Evolutionary conservation across 2,888 invertebrate genomes (phyloP), one percentile per base, ranked within the genome.

Genomic region (Drosophila neonasuta): DNA sequence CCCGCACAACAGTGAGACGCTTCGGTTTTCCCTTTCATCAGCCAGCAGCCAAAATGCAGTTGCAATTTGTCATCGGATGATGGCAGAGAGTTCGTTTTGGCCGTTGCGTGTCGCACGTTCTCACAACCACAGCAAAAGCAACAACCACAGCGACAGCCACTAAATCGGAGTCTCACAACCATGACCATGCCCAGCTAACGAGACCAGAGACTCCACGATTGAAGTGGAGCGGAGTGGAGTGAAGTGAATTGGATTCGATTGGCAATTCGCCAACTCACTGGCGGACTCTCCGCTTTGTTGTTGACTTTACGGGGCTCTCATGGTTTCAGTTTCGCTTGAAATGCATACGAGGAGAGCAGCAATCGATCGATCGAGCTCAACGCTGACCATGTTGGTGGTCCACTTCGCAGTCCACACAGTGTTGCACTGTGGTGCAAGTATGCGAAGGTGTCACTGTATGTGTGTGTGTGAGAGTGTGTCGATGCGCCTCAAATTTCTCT

Each of bases 251-350:
- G 36, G 1, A 72, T 62, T 62, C 51, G 50, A 57, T 45, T 41
- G 67, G 20, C 34, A 41, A 54, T 6, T 51, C 50, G 15, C 20
- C 46, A 32, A 34, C 7, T 42, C 41, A 30, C 4, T 39, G 17
- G 51, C 36, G 68, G 72, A 77, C 62, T 62, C 10, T 57, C 39
- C 73, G 4, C 24, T 72, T 72, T 74, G 74, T 65, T 61, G 73
- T 63, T 48, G 36, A 48, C 39, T 55, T 52, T 39, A 9, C 24
- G 46, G 39, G 44, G 36, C 64, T 72, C 73, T 77, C 73, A 68
- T 65, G 77, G 79, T 79, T 76, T 79, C 77, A 76, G 77, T 78
- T 80, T 74, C 79, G 68, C 74, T 67, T 76, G 77, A 77, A 77
- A 77, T 76, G 66, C 68, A 77, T 55, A 75, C 71, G 63, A 71